Evolutionary conservation across 2,113 vertebrate species (phyloP).

Genomic region (Cervus canadensis): DNA sequence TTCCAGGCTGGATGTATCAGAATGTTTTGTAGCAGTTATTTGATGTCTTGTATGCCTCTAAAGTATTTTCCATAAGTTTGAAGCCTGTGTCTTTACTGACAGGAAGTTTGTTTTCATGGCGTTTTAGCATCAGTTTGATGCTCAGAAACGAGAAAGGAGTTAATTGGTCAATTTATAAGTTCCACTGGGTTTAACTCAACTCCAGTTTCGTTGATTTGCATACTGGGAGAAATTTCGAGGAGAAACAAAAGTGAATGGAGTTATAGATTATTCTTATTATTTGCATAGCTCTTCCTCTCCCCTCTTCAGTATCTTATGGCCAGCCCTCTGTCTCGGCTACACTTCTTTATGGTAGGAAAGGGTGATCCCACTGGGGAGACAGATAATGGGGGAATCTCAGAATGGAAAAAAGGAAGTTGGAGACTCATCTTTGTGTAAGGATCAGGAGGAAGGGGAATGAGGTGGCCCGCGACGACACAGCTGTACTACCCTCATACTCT

Average conservation of each 20-base stretch:
- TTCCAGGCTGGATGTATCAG: conserved; percentile 44
- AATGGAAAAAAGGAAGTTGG: neutral
- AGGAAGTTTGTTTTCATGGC: conserved; percentile 48
- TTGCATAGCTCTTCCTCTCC: neutral
- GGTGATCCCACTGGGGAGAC: neutral
- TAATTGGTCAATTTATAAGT: neutral
- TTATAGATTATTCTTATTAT: neutral
- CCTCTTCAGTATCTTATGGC: neutral
- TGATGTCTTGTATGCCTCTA: conserved; percentile 57
- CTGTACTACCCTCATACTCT: fast-evolving
- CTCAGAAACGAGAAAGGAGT: neutral
- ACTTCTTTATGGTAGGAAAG: neutral
- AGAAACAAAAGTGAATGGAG: neutral
- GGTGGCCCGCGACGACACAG: neutral
- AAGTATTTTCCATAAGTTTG: conserved; percentile 54
- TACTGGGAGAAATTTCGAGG: neutral
- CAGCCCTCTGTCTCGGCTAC: fast-evolving
- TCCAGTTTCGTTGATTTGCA: neutral
- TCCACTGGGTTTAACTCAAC: neutral
- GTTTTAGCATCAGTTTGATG: neutral
- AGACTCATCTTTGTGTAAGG: neutral
- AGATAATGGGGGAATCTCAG: neutral
- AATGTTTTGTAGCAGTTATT: conserved; percentile 59
- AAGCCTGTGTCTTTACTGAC: conserved; percentile 26
- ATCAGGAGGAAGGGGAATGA: neutral